Evolutionary conservation across 2,113 vertebrate genomes (phyloP), one percentile per base, ranked within the genome.

Genomic region (Eira barbara): DNA sequence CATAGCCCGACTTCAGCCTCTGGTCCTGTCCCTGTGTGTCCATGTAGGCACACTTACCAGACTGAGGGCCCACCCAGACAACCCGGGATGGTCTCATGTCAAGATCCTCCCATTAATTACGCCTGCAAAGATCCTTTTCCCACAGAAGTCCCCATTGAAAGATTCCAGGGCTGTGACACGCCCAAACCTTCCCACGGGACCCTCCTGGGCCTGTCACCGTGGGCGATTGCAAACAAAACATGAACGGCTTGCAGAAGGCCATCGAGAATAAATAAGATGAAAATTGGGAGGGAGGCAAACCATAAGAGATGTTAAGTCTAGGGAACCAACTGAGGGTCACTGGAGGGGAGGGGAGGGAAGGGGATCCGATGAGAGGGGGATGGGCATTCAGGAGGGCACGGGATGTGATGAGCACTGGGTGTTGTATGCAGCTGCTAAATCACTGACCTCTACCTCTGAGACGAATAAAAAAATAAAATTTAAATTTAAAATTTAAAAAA

Each of bases 371-470:
- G 18, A 9, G 34, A 0, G 17, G 34, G 67, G 8, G 34, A 36
- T 0, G 67, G 67, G 34, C 67, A 36, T 4, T 0, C 20, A n/a
- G 34, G 34, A 20, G 34, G 34, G n/a, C 34, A 2, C 7, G 8
- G 15, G 34, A 36, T 69, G 34, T 18, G 9, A 69, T 10, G 67
- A 36, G 67, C 34, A 4, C 67, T n/a, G 34, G 67, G 34, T 21
- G 67, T 10, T 5, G 18, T 21, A 21, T 1, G 18, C 17, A 69
- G 15, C 34, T 36, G 67, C 34, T 4, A 17, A 36, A n/a, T 69
- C 34, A 10, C 34, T 10, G 67, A 69, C 34, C 7, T n/a, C 67
- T 36, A 36, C 67, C 65, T n/a, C 34, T 69, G 34, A 36, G n/a
- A 69, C 17, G 8, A 36, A 69, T 69, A 36, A 69, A 21, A 69